Evolutionary conservation across 2,797 vertebrate species (phyloP).

Genomic region (Syngnathus acus): DNA sequence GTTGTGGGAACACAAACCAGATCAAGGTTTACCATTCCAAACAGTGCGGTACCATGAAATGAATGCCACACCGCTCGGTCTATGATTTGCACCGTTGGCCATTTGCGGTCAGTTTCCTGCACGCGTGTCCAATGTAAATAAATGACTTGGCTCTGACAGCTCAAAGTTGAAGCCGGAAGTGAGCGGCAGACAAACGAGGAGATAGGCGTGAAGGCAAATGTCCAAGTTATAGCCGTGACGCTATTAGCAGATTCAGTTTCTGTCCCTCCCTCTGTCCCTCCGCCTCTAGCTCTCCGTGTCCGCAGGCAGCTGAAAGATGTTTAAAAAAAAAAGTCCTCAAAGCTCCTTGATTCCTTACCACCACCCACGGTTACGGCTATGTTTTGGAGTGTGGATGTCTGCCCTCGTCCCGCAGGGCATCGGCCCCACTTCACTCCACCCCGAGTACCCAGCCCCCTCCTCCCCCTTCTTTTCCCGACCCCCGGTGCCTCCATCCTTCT

Average conservation of each 20-base stretch:
- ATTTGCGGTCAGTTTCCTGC: constrained; percentile 18
- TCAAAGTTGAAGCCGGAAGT: constrained; percentile 26
- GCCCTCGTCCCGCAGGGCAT: constrained; percentile 80
- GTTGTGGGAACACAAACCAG: not conserved
- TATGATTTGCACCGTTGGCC: constrained; percentile 4
- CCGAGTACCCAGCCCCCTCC: constrained; percentile 33
- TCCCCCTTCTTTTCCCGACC: constrained; percentile 18
- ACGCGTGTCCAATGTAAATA: constrained; percentile 26
- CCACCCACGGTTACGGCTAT: constrained; percentile 75
- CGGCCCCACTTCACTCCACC: constrained; percentile 47
- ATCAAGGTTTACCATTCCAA: not conserved
- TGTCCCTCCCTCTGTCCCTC: constrained; percentile 13
- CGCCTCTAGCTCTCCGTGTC: constrained; percentile 44
- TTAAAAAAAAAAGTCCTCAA: constrained; percentile 59
- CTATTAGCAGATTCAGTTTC: constrained; percentile 44
- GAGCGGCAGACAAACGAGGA: constrained; percentile 25
- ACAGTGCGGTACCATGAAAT: not conserved
- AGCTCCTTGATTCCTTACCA: constrained; percentile 80
- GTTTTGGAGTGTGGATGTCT: constrained; percentile 85
- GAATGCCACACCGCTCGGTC: not conserved
- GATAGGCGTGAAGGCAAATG: constrained; percentile 31
- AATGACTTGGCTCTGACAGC: constrained; percentile 35
- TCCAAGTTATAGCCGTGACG: constrained; percentile 38
- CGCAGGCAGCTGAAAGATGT: constrained; percentile 74
- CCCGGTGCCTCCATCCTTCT: constrained; percentile 63